phyloP scores from a whole-genome alignment of 2,113 vertebrate genomes.

The Oreotragus oreotragus region DNA sequence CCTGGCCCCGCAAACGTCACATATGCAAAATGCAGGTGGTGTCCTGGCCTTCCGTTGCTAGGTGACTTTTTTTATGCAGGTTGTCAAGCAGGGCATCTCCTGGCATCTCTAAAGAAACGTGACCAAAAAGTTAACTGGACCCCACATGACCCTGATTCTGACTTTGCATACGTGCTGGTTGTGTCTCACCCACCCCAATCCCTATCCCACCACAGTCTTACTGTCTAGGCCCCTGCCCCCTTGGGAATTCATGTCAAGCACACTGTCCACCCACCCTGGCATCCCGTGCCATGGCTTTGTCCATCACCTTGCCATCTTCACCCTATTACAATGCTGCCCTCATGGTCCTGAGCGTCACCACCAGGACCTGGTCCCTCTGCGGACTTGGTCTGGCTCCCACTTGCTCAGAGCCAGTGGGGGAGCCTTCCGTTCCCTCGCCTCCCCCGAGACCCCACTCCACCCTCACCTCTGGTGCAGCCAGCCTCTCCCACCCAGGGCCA shows the following conservation, averaged over 20 bases:
- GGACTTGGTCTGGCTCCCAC: background rate
- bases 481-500: background rate
- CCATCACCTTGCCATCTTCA: fast-evolving
- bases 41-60: background rate
- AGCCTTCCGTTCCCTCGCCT: background rate
- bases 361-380: background rate
- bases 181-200: background rate
- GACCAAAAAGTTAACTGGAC: background rate
- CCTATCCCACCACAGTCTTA: background rate
- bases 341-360: background rate
- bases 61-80: background rate
- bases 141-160: background rate
- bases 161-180: background rate
- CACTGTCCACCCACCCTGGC: background rate
- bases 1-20: background rate
- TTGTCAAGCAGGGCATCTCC: background rate
- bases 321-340: background rate
- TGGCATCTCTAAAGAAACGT: background rate
- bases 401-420: background rate
- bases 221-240: background rate
- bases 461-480: background rate
- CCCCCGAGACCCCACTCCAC: background rate
- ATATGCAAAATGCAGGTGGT: background rate
- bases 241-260: background rate
- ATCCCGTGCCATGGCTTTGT: background rate